Evolutionary conservation across 2,113 vertebrate genomes (phyloP), one percentile per base, ranked within the genome.

Genomic region (Spheniscus mendiculus): DNA sequence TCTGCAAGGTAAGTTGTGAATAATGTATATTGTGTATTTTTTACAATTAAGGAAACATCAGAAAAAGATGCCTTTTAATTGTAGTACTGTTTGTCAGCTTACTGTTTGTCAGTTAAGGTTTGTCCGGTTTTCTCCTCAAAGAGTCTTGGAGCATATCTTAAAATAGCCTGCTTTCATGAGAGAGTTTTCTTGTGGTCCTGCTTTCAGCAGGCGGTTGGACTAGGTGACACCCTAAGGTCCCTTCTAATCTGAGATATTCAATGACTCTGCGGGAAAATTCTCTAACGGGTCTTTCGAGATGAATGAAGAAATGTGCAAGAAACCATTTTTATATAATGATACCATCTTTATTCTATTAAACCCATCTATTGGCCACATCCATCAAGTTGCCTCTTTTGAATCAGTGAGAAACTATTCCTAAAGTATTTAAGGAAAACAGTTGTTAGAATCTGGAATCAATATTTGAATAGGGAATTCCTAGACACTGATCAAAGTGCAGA

Each of bases 1-100:
- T 99, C 99, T 16, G 99, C 99, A 97, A 99, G 99, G 99, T 99
- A 99, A 97, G 95, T 66, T 84, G 19, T n/a, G 53, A 63, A 58
- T 83, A 65, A 52, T 38, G 27, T 8, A 11, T 63, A 5, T 58
- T 58, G 8, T 36, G 15, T 87, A 5, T 1, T 23, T 76, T 90
- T 69, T 82, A 22, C 42, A 59, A 8, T 47, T 50, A 53, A 76
- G 61, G 52, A 76, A 66, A 29, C 4, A 15, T 45, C 19, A 61
- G 40, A 22, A 59, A 44, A 86, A 90, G 19, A 27, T 56, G 32
- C 11, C 23, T 88, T 90, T 80, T 30, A 53, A 23, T 67, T 85
- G 30, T 38, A 61, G 59, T 76, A 19, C 2, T 40, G 16, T 50
- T 45, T 80, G 40, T 30, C 45, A 34, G 14, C 38, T 85, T 66